Evolutionary conservation across 2,888 invertebrate species (phyloP), one percentile per base, ranked within the genome.

Genomic region (Caenorhabditis imperialis): DNA sequence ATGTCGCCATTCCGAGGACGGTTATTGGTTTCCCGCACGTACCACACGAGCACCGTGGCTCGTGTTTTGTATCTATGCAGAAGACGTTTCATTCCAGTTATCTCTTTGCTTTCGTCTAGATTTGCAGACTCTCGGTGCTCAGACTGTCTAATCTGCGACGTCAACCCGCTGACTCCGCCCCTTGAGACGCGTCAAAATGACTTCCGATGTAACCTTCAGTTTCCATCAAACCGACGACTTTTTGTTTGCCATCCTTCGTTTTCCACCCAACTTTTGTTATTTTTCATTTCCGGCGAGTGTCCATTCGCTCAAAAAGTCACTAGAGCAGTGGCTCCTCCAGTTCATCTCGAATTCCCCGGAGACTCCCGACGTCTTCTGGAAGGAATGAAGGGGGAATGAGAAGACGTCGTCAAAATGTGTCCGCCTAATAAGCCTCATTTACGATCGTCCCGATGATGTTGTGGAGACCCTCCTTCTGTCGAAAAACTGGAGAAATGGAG

Each of bases 361-460:
- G 30, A 30, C 30, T 6, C 30, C 6, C 30, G 30, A 16, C 25
- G 30, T 33, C 57, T 22, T 14, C 60, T 4, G n/a, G 16, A 42
- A 16, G 44, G 45, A 54, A 8, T 6, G 40, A 53, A 30, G 54
- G 27, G 47, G 50, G 33, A 51, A 45, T 65, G 65, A 67, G 51
- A 51, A 33, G 44, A 16, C 22, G 57, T 35, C 6, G 58, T 33
- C 35, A 44, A 33, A 44, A 44, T 63, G 48, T 30, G 54, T 65
- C 37, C 57, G 57, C 65, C 65, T 67, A 67, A 67, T 67, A 67
- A 67, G 65, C 54, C 57, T 67, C 65, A 67, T 67, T 67, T 67
- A 67, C 65, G 65, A 67, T 65, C 65, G 65, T 61, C 44, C 23
- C 44, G 38, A 55, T 45, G 62, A 62, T 51, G 62, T 44, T 51